Evolutionary conservation across 2,113 vertebrate genomes (phyloP).

Genomic region (Chaenocephalus aceratus): DNA sequence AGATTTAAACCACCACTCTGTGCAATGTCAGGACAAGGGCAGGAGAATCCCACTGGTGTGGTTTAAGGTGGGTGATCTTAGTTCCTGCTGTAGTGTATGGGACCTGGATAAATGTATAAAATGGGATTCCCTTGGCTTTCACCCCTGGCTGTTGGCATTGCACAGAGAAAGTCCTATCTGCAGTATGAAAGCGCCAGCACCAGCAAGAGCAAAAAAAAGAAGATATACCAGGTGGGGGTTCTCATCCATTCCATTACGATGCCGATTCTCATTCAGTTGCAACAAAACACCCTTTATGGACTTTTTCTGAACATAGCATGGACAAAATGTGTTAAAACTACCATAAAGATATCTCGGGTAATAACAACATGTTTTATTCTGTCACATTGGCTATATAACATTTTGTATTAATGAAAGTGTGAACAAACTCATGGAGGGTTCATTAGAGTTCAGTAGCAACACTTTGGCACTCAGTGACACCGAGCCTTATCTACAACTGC

Average conservation of each 20-base stretch:
- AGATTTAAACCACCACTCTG: conserved; percentile 54
- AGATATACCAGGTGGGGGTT: conserved; percentile 80
- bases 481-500: neutral
- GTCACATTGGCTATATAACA: too few relatives aligned
- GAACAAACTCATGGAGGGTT: neutral
- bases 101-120: neutral
- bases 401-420: neutral
- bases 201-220: conserved; percentile 45
- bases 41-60: conserved; percentile 6
- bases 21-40: conserved; percentile 75
- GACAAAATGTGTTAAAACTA: conserved; percentile 68
- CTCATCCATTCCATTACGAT: conserved; percentile 71
- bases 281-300: conserved; percentile 83
- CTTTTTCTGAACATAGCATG: conserved; percentile 83
- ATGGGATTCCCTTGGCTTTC: conserved; percentile 7
- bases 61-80: conserved; percentile 13
- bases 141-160: conserved; percentile 63
- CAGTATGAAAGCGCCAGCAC: conserved; percentile 68
- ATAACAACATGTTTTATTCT: neutral
- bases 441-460: neutral
- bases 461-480: neutral
- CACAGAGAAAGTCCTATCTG: conserved; percentile 67
- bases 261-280: conserved; percentile 82
- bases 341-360: neutral
- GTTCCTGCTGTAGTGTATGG: conserved; percentile 6